phyloP scores from a whole-genome alignment of 2,888 invertebrate species.

The Chloroclystis v-ata region DNA sequence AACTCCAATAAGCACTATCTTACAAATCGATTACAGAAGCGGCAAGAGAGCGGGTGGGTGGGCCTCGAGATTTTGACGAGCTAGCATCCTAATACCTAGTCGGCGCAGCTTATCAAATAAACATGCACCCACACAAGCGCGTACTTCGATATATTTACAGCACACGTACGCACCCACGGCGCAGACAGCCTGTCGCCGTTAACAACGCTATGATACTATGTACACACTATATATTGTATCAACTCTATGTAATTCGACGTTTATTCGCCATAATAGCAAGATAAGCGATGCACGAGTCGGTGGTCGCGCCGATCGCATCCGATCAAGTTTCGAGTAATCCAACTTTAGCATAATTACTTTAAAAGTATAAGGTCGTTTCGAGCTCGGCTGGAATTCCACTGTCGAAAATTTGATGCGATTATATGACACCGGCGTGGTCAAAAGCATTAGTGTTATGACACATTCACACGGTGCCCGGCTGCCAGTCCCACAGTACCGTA shows the following conservation, averaged over 20 bases:
- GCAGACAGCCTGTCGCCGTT: constrained; percentile 77
- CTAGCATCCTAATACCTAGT: constrained; percentile 66
- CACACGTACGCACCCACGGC: constrained; percentile 62
- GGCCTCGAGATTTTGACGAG: constrained; percentile 58
- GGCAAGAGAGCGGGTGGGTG: constrained; percentile 52
- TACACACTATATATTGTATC: constrained; percentile 52
- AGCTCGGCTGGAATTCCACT: constrained; percentile 52
- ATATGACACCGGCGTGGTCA: constrained; percentile 64
- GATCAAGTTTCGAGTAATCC: constrained; percentile 48
- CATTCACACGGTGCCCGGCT: constrained; percentile 73
- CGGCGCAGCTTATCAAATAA: constrained; percentile 75
- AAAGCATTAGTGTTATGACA: constrained; percentile 60
- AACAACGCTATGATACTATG: constrained; percentile 68
- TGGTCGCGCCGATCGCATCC: constrained; percentile 26
- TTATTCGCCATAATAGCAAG: constrained; percentile 53
- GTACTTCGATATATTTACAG: constrained; percentile 56
- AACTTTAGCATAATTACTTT: constrained; percentile 38
- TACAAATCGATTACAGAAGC: constrained; percentile 28
- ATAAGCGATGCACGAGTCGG: constrained; percentile 43
- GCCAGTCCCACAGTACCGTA: constrained; percentile 73
- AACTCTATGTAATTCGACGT: constrained; percentile 64
- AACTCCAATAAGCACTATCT: constrained; percentile 29
- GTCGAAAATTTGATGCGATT: constrained; percentile 62
- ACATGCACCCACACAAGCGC: constrained; percentile 63
- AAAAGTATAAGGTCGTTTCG: constrained; percentile 44